Base-by-base conservation (phyloP, 2,797 vertebrate genomes). In the Pyrrhura leucotis region DNA sequence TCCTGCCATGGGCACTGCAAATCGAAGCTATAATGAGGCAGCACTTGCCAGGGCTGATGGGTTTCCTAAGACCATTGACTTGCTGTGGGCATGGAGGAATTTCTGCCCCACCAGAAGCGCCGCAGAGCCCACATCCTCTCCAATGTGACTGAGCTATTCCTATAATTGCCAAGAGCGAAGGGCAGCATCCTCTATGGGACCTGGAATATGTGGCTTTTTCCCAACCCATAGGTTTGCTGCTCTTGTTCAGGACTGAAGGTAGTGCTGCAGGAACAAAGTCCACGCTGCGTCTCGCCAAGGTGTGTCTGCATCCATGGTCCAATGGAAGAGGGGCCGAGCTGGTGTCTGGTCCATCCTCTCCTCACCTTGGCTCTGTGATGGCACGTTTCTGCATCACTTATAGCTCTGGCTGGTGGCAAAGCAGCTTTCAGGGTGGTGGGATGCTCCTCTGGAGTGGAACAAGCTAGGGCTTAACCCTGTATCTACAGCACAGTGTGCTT, bases 381-480 rank as follows among this genome's bases (percentile, higher is more conserved):
- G 51, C 48, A 6, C 1, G 0, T 39, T 67, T 19, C 90, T 65
- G 51, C 45, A 3, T 5, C 76, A 2, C 2, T 0, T 2, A 0
- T 2, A 7, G 67, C 6, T 21, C 75, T 31, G n/a, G 0, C 44
- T 6, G 40, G 1, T 10, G 63, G 63, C 63, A 47, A 21, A 77
- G 76, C 76, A 21, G 33, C 80, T 63, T 12, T 56, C 62, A 2
- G 51, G 44, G 77, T 2, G 39, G 68, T 83, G 45, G 54, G 83
- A 69, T 13, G 6, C 65, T 88, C 63, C 26, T 26, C 59, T 4
- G 1, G 65, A 80, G 68, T 4, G 62, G 53, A 56, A 56, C 58
- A 22, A 74, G 58, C 84, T 42, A 44, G 15, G 23, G 47, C 47
- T 54, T 29, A 54, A 50, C 40, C 37, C 59, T 2, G 1, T 9